A percentile compares a stretch with the other conserved stretches of the same genome.
Evolutionary conservation across 2,888 invertebrate species (phyloP).

Genomic region (Elysia crispata): DNA sequence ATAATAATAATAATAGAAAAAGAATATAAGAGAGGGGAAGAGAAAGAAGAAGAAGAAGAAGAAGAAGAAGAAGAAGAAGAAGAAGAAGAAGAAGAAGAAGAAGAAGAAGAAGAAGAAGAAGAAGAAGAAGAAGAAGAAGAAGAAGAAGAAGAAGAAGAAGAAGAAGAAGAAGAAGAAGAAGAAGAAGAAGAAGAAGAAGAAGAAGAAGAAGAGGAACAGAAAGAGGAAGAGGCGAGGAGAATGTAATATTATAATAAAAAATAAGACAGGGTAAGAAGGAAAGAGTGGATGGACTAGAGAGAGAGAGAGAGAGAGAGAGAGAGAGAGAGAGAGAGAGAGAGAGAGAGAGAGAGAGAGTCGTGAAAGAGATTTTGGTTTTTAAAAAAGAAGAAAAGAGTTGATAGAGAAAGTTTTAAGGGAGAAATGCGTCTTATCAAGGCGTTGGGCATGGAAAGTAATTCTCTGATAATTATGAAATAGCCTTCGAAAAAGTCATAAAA

Average conservation of each 20-base stretch:
- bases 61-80: constrained; percentile 5
- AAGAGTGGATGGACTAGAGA: neutral
- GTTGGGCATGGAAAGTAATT: too few relatives aligned
- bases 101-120: neutral
- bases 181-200: neutral
- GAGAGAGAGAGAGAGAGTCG: too few relatives aligned
- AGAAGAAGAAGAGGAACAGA: neutral
- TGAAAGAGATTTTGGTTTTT: too few relatives aligned
- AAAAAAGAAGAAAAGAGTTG: too few relatives aligned
- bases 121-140: neutral
- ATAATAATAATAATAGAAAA: too few relatives aligned
- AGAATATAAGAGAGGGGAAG: constrained; percentile 3
- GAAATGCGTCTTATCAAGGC: too few relatives aligned
- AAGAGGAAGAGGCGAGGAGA: neutral
- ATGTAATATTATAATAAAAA: too few relatives aligned
- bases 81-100: constrained; percentile 1
- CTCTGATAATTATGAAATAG: too few relatives aligned
- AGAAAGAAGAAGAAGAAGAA: constrained; percentile 9
- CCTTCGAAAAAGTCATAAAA: too few relatives aligned
- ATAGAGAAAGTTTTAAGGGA: too few relatives aligned
- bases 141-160: neutral
- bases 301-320: neutral
- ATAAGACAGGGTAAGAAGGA: too few relatives aligned
- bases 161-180: neutral
- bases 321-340: neutral